These are phyloP conservation scores for Nebria salina DNA, from an alignment of 2,888 invertebrate genomes.

Conservation along the genomic window DNA sequence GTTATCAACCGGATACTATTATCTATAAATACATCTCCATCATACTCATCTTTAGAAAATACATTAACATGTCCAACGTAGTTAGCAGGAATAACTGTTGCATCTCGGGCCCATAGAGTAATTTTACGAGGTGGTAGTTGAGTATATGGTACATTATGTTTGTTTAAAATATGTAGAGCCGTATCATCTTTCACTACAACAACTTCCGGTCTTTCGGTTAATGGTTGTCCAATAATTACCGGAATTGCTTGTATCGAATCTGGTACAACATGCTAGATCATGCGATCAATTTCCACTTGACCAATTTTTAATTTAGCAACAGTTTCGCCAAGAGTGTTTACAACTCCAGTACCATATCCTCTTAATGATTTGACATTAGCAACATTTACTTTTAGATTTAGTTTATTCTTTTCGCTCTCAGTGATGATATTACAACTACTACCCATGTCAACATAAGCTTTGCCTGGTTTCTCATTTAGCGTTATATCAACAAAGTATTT, in stretches of 20 bases:
- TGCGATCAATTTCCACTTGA: conserved; percentile 28
- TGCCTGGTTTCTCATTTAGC: background rate
- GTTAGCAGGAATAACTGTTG: conserved; percentile 16
- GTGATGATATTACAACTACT: conserved; percentile 20
- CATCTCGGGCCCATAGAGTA: conserved; percentile 9
- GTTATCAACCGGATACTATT: conserved; percentile 9
- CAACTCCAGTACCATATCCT: conserved; percentile 48
- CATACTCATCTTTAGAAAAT: background rate
- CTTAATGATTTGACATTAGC: conserved; percentile 11
- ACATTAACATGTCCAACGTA: background rate
- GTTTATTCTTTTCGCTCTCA: background rate
- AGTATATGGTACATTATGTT: background rate
- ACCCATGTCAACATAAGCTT: conserved; percentile 25
- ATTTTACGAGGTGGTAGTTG: background rate
- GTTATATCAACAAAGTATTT: conserved; percentile 25
- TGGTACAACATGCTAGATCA: conserved; percentile 46
- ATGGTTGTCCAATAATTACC: conserved; percentile 48
- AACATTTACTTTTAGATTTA: background rate
- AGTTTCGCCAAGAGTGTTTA: conserved; percentile 44
- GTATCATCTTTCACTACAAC: conserved; percentile 44
- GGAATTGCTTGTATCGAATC: conserved; percentile 48
- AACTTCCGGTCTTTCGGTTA: conserved; percentile 49
- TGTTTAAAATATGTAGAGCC: conserved; percentile 10
- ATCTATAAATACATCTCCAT: background rate
- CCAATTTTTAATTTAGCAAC: background rate